A percentile compares a stretch with the other conserved stretches of the same genome.
Evolutionary conservation across 2,797 vertebrate species (phyloP).

Genomic region (Pteronotus mesoamericanus): DNA sequence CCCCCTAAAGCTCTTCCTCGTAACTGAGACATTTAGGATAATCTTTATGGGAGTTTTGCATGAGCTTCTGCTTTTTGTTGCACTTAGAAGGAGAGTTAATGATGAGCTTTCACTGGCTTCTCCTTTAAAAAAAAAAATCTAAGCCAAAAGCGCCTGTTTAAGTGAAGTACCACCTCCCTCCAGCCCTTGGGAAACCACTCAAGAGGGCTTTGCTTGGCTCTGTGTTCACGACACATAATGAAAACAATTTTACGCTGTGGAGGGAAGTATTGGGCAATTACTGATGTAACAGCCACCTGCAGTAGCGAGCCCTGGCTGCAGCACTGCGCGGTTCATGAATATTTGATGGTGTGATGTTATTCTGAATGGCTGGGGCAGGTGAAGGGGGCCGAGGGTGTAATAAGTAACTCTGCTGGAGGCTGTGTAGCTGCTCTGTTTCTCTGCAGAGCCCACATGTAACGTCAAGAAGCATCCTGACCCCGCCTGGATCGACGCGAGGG

Average conservation of each 20-base stretch:
- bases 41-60: conserved; percentile 91
- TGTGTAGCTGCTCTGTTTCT: conserved; percentile 95
- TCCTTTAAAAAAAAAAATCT: conserved; percentile 75
- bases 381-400: conserved; percentile 92
- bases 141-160: conserved; percentile 96
- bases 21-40: conserved; percentile 97
- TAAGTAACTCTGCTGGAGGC: conserved; percentile 99
- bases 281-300: conserved; percentile 99
- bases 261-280: conserved; percentile 99
- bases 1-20: conserved; percentile 88
- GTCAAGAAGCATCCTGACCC: conserved; percentile 95
- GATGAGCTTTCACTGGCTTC: conserved; percentile 93
- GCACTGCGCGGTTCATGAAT: conserved; percentile 94
- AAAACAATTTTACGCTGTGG: conserved; percentile 99
- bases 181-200: conserved; percentile 96
- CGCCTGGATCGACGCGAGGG: conserved; percentile 83
- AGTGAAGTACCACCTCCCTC: conserved; percentile 97
- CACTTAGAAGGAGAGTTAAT: conserved; percentile 94
- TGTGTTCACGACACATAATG: conserved; percentile 99
- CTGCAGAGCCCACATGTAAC: conserved; percentile 94
- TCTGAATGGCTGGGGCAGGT: conserved; percentile 97
- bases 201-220: conserved; percentile 94
- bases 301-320: conserved; percentile 89
- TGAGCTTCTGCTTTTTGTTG: conserved; percentile 92
- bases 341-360: conserved; percentile 99